A percentile compares a stretch with the other conserved stretches of the same genome.
These are phyloP conservation scores for Gobius niger DNA, from an alignment of 2,113 vertebrate species.

Conservation along the genomic window DNA sequence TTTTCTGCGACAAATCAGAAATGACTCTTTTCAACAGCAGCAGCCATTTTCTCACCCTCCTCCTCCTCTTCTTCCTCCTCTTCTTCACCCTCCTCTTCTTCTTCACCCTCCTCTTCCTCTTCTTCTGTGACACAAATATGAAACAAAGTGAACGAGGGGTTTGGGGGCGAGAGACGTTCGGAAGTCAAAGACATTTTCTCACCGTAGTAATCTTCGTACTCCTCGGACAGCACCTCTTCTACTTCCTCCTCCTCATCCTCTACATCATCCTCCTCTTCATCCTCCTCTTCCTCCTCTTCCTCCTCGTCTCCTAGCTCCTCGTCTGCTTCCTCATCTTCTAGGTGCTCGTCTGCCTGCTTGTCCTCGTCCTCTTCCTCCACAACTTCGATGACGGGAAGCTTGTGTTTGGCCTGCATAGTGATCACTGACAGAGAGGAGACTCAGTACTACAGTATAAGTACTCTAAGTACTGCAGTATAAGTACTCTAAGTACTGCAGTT, in stretches of 20 bases:
- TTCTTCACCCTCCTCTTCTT: neutral
- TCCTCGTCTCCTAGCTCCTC: neutral
- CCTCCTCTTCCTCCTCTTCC: neutral
- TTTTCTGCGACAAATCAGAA: too few relatives aligned
- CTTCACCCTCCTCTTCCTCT: neutral
- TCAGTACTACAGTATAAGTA: too few relatives aligned
- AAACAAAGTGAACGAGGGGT: too few relatives aligned
- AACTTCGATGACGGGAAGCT: slow-evolving; percentile 39
- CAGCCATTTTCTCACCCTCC: neutral
- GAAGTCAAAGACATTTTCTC: neutral
- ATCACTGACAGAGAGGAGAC: slow-evolving; percentile 47
- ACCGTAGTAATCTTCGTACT: neutral
- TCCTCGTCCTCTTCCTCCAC: slow-evolving; percentile 45
- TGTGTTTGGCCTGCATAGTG: slow-evolving; percentile 58
- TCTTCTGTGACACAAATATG: neutral
- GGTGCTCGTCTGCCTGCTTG: neutral
- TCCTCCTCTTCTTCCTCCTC: slow-evolving; percentile 4
- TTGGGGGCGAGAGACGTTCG: too few relatives aligned
- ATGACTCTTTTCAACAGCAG: too few relatives aligned
- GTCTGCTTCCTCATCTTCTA: neutral
- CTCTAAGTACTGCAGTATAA: too few relatives aligned
- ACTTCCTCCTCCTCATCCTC: neutral
- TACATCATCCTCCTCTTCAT: neutral
- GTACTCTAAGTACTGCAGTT: too few relatives aligned
- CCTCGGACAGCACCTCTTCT: neutral